Percentiles rank a stretch among this genome's conserved stretches.
These are phyloP conservation scores for Neopelma chrysocephalum DNA, from an alignment of 2,797 vertebrate species.

Conservation along the genomic window DNA sequence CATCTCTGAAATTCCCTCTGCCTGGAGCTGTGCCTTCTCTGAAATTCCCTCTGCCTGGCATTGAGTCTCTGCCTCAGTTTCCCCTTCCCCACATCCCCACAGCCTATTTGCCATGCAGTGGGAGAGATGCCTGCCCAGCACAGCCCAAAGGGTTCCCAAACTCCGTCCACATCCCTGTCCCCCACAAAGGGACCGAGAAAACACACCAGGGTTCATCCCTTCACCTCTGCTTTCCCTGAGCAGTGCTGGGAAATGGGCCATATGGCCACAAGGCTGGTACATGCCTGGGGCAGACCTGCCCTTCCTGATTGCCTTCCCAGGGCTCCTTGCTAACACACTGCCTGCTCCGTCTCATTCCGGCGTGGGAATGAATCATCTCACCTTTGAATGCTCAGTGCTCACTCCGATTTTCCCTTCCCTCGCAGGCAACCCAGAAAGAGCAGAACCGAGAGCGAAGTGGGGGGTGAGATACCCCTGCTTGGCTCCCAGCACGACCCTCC, in stretches of 20 bases:
- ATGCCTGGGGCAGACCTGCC: conserved; percentile 34
- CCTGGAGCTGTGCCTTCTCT: background rate
- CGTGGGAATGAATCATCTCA: conserved; percentile 50
- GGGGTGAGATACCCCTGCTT: background rate
- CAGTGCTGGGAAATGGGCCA: background rate
- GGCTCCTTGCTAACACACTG: background rate
- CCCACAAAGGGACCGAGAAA: background rate
- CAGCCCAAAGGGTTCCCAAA: background rate
- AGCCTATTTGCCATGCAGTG: accelerated
- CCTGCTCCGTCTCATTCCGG: background rate
- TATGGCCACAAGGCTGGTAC: background rate
- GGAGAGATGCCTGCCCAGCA: accelerated
- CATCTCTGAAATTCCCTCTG: background rate
- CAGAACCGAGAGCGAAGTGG: background rate
- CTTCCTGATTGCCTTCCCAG: conserved; percentile 31
- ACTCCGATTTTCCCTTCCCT: background rate
- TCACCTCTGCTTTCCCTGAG: background rate
- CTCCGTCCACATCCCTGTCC: accelerated
- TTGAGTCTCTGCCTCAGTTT: background rate
- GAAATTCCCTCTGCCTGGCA: background rate
- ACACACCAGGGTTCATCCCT: accelerated
- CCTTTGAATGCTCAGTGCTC: background rate
- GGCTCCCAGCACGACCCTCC: background rate
- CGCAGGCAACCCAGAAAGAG: background rate
- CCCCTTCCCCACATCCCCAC: background rate